Conservation (phyloP, 2,888 invertebrate genomes). For the Tuta absoluta region DNA sequence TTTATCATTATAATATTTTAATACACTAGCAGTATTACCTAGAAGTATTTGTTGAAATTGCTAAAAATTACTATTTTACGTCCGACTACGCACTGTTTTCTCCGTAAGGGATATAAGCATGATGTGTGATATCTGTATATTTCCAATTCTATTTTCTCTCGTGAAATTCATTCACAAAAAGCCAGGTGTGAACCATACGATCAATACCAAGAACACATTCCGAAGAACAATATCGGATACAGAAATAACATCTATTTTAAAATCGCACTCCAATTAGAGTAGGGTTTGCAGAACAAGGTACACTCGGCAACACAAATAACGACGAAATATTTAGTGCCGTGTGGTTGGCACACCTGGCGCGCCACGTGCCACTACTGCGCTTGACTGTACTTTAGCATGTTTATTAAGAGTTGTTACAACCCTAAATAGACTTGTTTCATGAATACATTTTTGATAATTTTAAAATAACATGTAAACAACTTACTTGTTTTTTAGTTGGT, state of each 20-base stretch:
- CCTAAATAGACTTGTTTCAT: too few species aligned
- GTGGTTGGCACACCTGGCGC: conserved; percentile 77
- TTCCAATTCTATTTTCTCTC: neutral
- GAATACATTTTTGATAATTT: too few species aligned
- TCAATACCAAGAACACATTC: conserved; percentile 14
- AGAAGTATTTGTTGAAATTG: too few species aligned
- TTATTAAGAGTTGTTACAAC: neutral
- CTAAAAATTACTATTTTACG: too few species aligned
- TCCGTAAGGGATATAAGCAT: too few species aligned
- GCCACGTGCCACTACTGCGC: conserved; percentile 60
- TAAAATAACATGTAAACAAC: too few species aligned
- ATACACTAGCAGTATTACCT: too few species aligned
- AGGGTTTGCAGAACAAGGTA: conserved; percentile 53
- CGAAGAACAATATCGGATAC: neutral
- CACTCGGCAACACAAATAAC: conserved; percentile 76
- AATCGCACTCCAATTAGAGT: conserved; percentile 62
- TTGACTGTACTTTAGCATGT: conserved; percentile 57
- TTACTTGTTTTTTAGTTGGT: too few species aligned
- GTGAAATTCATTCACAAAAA: neutral
- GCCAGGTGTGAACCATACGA: conserved; percentile 16
- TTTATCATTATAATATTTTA: too few species aligned
- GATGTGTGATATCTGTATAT: too few species aligned
- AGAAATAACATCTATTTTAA: conserved; percentile 47
- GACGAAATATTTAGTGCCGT: conserved; percentile 78
- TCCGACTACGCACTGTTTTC: too few species aligned